Evolutionary conservation across 2,797 vertebrate genomes (phyloP), one percentile per base, ranked within the genome.

Genomic region (Mallotus villosus): DNA sequence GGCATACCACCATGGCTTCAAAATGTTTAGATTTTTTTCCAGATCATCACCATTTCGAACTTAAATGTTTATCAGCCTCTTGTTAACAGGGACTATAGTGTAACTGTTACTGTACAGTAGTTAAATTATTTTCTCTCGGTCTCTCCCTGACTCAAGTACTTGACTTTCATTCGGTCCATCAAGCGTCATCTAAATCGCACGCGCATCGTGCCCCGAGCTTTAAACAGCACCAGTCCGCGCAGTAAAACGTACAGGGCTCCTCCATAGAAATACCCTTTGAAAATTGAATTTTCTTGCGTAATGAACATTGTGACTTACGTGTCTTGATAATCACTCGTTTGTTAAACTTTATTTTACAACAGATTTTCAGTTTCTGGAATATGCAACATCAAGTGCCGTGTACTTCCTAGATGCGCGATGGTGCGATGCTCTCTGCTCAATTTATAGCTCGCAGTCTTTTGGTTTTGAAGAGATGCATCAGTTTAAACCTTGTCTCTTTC

Each of bases 401-500:
- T 62, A 65, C 62, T 70, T 63, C 17, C 27, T 68, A n/a, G 58
- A 65, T 32, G 57, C 74, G 81, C 81, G 82, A 79, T 58, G 86
- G 61, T 49, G 58, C 67, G 61, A 81, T 86, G 87, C 87, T 86
- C 84, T 59, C 29, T 27, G 29, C 84, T 0, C 75, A 82, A 80
- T 85, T 85, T 87, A 71, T 79, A 85, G 83, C 76, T 83, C 83
- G 82, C 86, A 78, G 85, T 87, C 65, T 85, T 84, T 81, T 81
- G 84, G 82, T 86, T 82, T 86, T 79, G 79, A 86, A 81, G 78
- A 76, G 84, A 87, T 70, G 89, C 87, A 80, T 79, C 87, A 86
- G 82, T 85, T 87, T 78, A 86, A 88, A 85, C 86, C 86, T 85
- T 83, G 84, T 82, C 78, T 87, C 85, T 85, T 84, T 87, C 84